Evolutionary conservation across 2,888 invertebrate genomes (phyloP).

Genomic region (Scaptomyza tumidula): DNA sequence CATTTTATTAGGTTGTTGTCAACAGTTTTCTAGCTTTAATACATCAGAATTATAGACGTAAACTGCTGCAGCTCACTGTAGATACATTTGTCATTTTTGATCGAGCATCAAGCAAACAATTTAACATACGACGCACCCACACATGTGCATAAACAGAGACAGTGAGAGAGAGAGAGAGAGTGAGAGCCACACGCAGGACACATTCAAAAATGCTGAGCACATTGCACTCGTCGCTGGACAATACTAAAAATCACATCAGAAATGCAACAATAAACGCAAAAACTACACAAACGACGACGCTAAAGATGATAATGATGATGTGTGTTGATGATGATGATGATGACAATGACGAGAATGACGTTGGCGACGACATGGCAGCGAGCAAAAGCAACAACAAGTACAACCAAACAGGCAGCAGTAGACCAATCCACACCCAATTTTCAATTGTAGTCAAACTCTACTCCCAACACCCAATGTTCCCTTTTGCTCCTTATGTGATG

Average conservation of each 20-base stretch:
- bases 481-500: conserved; percentile 46
- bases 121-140: conserved; percentile 60
- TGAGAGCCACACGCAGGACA: conserved; percentile 39
- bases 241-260: conserved; percentile 81
- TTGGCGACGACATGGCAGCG: conserved; percentile 62
- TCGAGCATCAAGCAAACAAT: conserved; percentile 82
- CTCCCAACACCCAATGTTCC: background rate
- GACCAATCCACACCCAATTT: conserved; percentile 43
- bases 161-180: background rate
- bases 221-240: conserved; percentile 78
- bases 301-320: conserved; percentile 29
- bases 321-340: conserved; percentile 30
- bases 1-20: background rate
- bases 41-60: background rate
- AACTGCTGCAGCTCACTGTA: conserved; percentile 52
- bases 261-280: conserved; percentile 81
- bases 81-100: conserved; percentile 81
- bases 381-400: conserved; percentile 17
- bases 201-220: conserved; percentile 74
- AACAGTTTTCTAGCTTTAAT: background rate
- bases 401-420: conserved; percentile 7
- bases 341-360: conserved; percentile 53
- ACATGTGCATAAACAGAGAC: conserved; percentile 24
- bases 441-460: background rate
- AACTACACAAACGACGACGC: conserved; percentile 67